Conservation (phyloP, 2,797 vertebrate genomes). For the Melanogrammus aeglefinus region DNA sequence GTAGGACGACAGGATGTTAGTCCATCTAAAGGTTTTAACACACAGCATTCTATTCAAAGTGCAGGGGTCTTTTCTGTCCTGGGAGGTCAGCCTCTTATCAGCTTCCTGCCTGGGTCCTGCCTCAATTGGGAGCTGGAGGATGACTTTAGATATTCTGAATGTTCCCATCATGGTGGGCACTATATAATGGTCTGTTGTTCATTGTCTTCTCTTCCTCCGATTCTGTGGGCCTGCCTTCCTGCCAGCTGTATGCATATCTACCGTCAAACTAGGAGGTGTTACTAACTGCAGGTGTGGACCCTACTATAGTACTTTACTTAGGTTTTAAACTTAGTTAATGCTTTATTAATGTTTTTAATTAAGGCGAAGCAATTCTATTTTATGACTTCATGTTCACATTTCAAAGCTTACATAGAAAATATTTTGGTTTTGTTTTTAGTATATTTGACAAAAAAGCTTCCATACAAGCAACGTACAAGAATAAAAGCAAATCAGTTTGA, state of each 20-base stretch:
- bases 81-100: not conserved
- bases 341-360: not conserved
- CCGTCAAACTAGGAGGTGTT: not conserved
- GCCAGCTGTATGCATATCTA: not conserved
- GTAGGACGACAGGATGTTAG: not conserved
- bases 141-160: not conserved
- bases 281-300: not conserved
- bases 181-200: not conserved
- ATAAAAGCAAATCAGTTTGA: too few species aligned
- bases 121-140: not conserved
- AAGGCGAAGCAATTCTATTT: too few species aligned
- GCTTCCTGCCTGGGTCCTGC: not conserved
- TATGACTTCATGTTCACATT: too few species aligned
- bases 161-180: not conserved
- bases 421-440: too few species aligned
- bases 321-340: not conserved
- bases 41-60: not conserved
- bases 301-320: not conserved
- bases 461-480: too few species aligned
- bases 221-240: not conserved
- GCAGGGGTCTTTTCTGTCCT: not conserved
- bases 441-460: too few species aligned
- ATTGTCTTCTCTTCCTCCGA: not conserved
- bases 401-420: too few species aligned
- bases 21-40: not conserved